Evolutionary conservation across 1,140 invertebrate genomes (phyloP), one percentile per base, ranked within the genome.

Genomic region (Geopemphigus sp.): DNA sequence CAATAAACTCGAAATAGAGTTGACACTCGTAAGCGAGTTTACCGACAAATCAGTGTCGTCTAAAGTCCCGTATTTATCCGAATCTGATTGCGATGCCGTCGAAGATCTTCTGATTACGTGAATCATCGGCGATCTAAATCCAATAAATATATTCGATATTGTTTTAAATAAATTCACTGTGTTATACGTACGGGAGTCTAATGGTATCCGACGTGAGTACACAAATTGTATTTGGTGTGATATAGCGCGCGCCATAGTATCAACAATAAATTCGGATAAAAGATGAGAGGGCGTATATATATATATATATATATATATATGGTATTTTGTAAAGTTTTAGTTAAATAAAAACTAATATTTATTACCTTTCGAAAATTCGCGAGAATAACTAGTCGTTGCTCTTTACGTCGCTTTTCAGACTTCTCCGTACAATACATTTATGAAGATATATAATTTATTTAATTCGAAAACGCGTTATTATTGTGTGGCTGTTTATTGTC

Each of bases 11-110:
- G 92, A 92, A 61, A 94, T 88, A 1, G 92, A 94, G 84, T 94
- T 94, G 59, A 94, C 89, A 76, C 92, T 93, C 0, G 92, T 93
- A 82, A 94, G 91, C 6, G 93, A 94, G 81, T 91, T 91, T 68
- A 88, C 89, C 0, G 90, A 89, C 78, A 87, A 87, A 83, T 81
- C 86, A 85, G 5, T 63, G 15, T 76, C 73, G 57, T 76, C 73
- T 10, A 61, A 29, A 15, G 24, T 39, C 10, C 50, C 81, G 19
- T 81, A 73, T 4, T 81, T 56, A 17, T 82, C 82, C 26, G 76
- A 76, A 14, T 82, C 82, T 14, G 83, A 81, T 19, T 84, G 82
- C 14, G 85, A 83, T 2, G 86, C 85, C n/a, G 84, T 85, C 12
- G 85, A 84, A 0, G 85, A 85, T 83, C 88, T 88, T 76, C 87